Percentiles rank a stretch among this genome's conserved stretches.
Evolutionary conservation across 2,113 vertebrate genomes (phyloP).

Genomic region (Ibidorhyncha struthersii): DNA sequence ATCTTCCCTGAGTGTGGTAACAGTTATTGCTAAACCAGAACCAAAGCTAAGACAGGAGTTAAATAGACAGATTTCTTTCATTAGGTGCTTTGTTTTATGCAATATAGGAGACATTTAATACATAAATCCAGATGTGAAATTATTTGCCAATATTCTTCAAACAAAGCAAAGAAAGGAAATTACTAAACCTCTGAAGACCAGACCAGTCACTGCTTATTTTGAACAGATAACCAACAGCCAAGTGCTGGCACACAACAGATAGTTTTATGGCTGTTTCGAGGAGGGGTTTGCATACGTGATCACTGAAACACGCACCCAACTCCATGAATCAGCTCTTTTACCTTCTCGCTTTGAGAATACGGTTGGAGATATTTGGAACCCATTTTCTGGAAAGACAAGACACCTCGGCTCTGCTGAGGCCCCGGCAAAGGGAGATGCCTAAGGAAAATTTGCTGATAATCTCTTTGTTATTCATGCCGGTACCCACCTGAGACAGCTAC

Average conservation of each 20-base stretch:
- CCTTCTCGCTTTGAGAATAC: background rate
- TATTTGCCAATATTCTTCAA: constrained; percentile 32
- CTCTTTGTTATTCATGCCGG: background rate
- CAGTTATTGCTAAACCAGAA: background rate
- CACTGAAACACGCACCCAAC: background rate
- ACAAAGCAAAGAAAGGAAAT: constrained; percentile 34
- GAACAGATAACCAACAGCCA: background rate
- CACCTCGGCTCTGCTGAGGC: background rate
- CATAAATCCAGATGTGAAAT: constrained; percentile 48
- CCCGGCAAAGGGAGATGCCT: background rate
- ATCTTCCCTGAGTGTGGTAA: background rate
- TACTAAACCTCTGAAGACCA: background rate
- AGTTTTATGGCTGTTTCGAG: background rate
- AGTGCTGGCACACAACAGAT: background rate
- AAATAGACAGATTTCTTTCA: constrained; percentile 37
- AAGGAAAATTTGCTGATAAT: background rate
- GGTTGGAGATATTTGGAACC: background rate
- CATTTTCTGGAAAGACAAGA: background rate
- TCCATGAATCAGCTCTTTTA: background rate
- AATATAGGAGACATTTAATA: background rate
- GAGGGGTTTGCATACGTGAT: background rate
- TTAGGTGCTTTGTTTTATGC: constrained; percentile 34
- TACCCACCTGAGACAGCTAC: background rate
- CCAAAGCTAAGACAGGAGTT: background rate
- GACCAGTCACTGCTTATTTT: background rate